Evolutionary conservation across 92 coral and sea anemone species (phyloP), one percentile per base, ranked within the genome.

Genomic region (Isaurus tuberculatus): DNA sequence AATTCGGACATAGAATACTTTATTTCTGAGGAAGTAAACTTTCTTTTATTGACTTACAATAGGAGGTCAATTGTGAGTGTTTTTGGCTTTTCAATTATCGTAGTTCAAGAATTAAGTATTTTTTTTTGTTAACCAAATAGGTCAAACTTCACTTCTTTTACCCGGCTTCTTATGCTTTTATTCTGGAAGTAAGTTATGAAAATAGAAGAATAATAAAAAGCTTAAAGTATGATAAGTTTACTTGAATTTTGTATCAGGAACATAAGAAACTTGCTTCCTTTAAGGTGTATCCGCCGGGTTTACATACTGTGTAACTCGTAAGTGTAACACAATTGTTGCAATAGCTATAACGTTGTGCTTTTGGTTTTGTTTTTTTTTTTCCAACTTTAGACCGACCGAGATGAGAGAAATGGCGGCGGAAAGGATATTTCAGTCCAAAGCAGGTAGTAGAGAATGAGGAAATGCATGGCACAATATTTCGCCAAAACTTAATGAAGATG

Each of bases 401-500:
- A 17, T 36, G 74, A 69, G 74, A 69, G 28, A 69, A 34, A 69
- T 69, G 74, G 74, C 74, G 16, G 51, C 51, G 29, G 51, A 69
- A 22, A 26, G 49, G 28, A 33, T 69, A 34, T 69, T 69, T 69
- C 13, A 34, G 14, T 36, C 26, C 27, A 36, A 70, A 70, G 51
- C 75, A 2, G 53, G 74, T 6, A 70, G 74, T 23, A 70, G 74
- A 37, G 74, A 70, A 43, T 40, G 77, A 43, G 77, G 77, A 43
- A 71, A 43, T 15, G 34, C 33, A 2, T 71, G 77, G 34, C 55
- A 23, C 3, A 71, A 0, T 26, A 43, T 71, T 43, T 42, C 77
- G 31, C 33, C 22, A n/a, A 71, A 71, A 71, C 77, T 22, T n/a
- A 71, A 42, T 40, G 57, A 26, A 10, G 58, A 42, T 60, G 72